These are phyloP conservation scores for Pegoplata infirma DNA, from an alignment of 2,888 invertebrate species.

Conservation along the genomic window DNA sequence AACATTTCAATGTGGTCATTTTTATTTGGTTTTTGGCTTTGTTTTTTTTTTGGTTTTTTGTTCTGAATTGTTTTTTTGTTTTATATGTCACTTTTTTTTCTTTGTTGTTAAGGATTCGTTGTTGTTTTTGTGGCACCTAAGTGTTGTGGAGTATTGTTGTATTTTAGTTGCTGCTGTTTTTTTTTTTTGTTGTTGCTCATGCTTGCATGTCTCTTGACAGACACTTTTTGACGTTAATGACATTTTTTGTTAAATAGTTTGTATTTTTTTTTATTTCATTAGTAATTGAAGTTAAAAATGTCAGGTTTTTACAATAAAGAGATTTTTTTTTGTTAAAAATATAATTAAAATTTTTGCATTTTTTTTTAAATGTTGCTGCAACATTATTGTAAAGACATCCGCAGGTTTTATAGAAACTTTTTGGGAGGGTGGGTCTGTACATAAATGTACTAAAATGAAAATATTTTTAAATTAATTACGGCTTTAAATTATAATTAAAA, in stretches of 20 bases:
- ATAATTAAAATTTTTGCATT: background rate
- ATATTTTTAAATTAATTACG: too few species aligned
- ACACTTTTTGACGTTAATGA: conserved; percentile 50
- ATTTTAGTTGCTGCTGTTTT: background rate
- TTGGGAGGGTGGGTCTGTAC: too few species aligned
- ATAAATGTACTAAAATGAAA: too few species aligned
- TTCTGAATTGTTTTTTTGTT: background rate
- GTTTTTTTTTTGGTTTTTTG: background rate
- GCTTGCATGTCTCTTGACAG: conserved; percentile 52
- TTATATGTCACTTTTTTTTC: background rate
- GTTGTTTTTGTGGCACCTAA: conserved; percentile 4
- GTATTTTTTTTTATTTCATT: background rate
- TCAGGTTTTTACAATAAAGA: background rate
- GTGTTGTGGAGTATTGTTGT: background rate
- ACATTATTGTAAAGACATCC: too few species aligned
- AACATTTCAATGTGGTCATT: background rate
- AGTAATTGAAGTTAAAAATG: background rate
- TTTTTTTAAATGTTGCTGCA: background rate
- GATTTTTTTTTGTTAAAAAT: background rate
- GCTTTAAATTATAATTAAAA: too few species aligned
- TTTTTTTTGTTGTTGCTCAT: background rate
- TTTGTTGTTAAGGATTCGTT: background rate
- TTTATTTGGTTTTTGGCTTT: background rate
- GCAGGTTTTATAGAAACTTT: too few species aligned
- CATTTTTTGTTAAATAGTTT: conserved; percentile 25